phyloP scores from a whole-genome alignment of 2,113 vertebrate genomes.

The Phainopepla nitens region DNA sequence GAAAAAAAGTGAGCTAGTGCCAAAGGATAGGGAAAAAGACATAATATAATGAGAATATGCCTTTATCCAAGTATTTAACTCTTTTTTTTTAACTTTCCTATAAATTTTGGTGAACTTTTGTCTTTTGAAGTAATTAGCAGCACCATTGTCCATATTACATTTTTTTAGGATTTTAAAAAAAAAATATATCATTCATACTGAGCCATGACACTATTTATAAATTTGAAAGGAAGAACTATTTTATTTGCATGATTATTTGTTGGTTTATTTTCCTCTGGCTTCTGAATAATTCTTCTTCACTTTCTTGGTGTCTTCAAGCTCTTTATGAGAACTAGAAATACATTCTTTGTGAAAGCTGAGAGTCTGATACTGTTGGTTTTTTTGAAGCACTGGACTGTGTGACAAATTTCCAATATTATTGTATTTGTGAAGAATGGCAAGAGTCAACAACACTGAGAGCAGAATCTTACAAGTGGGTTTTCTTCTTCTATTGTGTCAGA shows the following conservation, averaged over 20 bases:
- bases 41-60: accelerated
- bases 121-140: neutral
- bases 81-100: neutral
- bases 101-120: neutral
- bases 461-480: neutral
- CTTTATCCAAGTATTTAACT: neutral
- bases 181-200: neutral
- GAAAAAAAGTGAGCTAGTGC: neutral
- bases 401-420: neutral
- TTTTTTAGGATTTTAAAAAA: neutral
- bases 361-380: neutral
- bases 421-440: neutral
- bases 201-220: neutral
- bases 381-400: neutral
- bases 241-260: neutral
- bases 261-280: neutral
- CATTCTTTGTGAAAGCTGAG: neutral
- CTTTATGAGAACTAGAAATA: neutral
- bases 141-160: neutral
- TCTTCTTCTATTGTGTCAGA: neutral
- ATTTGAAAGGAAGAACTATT: neutral
- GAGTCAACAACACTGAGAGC: neutral
- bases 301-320: neutral
- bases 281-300: neutral
- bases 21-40: neutral